Conservation (phyloP, 2,113 vertebrate species). For the Percina caprodes region DNA sequence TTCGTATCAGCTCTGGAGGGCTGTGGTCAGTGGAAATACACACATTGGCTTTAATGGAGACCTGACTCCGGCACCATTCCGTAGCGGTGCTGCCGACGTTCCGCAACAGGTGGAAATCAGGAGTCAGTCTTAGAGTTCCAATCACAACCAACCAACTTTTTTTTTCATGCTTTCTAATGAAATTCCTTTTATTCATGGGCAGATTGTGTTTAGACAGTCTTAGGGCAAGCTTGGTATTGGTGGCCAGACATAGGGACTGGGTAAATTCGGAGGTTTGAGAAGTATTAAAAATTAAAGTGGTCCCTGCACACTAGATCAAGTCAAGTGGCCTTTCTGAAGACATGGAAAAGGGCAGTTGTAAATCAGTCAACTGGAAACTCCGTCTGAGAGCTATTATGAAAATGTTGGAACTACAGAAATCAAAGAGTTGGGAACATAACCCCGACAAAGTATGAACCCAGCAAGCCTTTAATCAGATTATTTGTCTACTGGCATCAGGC, state of each 20-base stretch:
- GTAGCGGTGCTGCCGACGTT: too few species aligned
- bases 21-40: too few species aligned
- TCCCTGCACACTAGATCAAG: constrained; percentile 58
- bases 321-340: constrained; percentile 60
- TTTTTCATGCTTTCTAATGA: constrained; percentile 15
- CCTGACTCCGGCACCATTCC: too few species aligned
- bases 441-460: constrained; percentile 40
- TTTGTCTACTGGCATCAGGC: constrained; percentile 50
- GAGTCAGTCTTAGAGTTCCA: constrained; percentile 3
- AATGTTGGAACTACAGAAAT: constrained; percentile 55
- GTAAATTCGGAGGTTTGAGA: constrained; percentile 43
- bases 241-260: constrained; percentile 27
- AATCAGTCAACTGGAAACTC: constrained; percentile 69
- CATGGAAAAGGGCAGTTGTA: constrained; percentile 51
- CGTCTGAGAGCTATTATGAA: constrained; percentile 61
- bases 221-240: constrained; percentile 40
- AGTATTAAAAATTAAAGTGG: constrained; percentile 62
- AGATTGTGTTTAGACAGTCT: constrained; percentile 75
- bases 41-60: too few species aligned
- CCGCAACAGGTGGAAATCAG: too few species aligned
- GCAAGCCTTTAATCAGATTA: constrained; percentile 73
- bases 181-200: constrained; percentile 53
- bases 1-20: too few species aligned
- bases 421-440: constrained; percentile 56
- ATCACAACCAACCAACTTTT: constrained; percentile 4